Evolutionary conservation across 2,797 vertebrate species (phyloP), one percentile per base, ranked within the genome.

Genomic region (Pampus argenteus): DNA sequence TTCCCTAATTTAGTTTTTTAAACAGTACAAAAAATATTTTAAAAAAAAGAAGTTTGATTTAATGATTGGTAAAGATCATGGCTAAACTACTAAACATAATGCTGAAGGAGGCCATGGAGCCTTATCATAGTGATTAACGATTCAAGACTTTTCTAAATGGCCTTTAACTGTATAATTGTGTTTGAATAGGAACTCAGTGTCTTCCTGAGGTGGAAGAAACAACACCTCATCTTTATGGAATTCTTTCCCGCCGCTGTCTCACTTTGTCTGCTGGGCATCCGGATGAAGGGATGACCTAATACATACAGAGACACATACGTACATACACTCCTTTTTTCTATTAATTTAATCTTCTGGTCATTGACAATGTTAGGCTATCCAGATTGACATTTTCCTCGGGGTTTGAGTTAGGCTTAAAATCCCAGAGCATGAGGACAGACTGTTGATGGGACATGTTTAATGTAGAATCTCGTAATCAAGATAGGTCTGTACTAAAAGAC

Each of bases 261-360:
- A 25, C 29, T 71, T 10, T 42, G 26, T 60, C 73, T 79, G 40
- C 75, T 29, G 10, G 59, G 63, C 26, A 65, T 78, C 31, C 31
- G 15, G 56, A 78, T 59, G n/a, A 69, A 75, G 26, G 20, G 51
- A 67, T 70, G 45, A 76, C 28, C 51, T 74, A 36, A 76, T 67
- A 55, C 52, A 62, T 40, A 34, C 62, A 76, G 23, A 71, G 36
- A 66, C 62, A 65, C n/a, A 49, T 38, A 49, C 28, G 15, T 48
- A 59, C 2, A 63, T 40, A 31, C 28, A 25, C 28, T 23, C 14
- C 2, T 69, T 23, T 79, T 40, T 50, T 47, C 5, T 40, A 18
- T 51, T 2, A 15, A 13, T 29, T 45, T 57, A 2, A 15, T 59
- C 18, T 56, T 18, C 49, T 28, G 49, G 22, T 48, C 26, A 36